phyloP scores from a whole-genome alignment of 2,888 invertebrate species.

The Ectemnius continuus region DNA sequence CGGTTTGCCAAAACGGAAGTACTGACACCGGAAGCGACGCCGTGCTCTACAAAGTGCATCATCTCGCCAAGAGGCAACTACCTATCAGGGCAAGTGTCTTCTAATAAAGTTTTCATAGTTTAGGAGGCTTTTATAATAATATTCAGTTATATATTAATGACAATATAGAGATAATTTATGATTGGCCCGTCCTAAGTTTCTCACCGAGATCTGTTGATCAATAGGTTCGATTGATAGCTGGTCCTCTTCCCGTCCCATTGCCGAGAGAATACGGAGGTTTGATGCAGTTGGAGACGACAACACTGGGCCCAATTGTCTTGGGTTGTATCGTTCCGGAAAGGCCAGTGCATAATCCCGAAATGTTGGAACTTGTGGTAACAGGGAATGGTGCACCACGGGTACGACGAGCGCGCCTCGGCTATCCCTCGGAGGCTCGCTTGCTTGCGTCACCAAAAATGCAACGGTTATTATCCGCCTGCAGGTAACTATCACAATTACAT shows the following conservation, averaged over 20 bases:
- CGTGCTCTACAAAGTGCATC: slow-evolving; percentile 79
- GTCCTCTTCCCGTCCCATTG: slow-evolving; percentile 74
- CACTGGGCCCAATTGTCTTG: slow-evolving; percentile 78
- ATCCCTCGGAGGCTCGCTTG: slow-evolving; percentile 77
- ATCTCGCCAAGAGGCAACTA: slow-evolving; percentile 78
- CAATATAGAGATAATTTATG: no score
- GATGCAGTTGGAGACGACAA: slow-evolving; percentile 76
- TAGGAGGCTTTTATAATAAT: no score
- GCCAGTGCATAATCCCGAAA: slow-evolving; percentile 76
- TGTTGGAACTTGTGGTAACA: slow-evolving; percentile 75
- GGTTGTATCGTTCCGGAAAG: slow-evolving; percentile 79
- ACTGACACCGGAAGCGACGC: slow-evolving; percentile 75
- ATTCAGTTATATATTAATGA: no score
- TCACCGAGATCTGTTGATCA: neutral
- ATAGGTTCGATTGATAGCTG: slow-evolving; percentile 79
- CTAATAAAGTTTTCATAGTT: no score
- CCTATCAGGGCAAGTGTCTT: slow-evolving; percentile 75
- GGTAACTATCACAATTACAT: slow-evolving; percentile 59
- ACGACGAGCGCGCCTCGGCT: slow-evolving; percentile 73
- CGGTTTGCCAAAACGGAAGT: slow-evolving; percentile 77
- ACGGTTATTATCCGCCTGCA: slow-evolving; percentile 78
- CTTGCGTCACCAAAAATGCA: slow-evolving; percentile 79
- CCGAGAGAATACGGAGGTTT: slow-evolving; percentile 76
- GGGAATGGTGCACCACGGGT: slow-evolving; percentile 75
- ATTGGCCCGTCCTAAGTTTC: neutral